Conservation (phyloP, 2,113 vertebrate genomes). For the Thunnus thynnus region DNA sequence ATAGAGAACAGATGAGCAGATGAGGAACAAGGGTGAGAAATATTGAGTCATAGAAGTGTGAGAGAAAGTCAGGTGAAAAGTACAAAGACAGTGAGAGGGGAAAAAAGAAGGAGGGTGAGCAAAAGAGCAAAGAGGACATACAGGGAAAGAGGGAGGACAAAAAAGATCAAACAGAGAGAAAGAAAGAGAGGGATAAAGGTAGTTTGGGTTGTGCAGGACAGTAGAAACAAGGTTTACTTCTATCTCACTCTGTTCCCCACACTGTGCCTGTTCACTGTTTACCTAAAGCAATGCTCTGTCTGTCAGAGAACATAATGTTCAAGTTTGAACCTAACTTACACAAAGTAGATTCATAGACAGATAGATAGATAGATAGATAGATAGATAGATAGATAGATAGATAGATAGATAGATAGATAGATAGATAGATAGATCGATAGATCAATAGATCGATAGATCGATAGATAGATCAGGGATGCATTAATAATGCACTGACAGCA, state of each 20-base stretch:
- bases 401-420: neutral
- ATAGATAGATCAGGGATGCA: constrained; percentile 1
- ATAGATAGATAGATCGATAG: constrained; percentile 16
- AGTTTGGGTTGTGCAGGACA: neutral
- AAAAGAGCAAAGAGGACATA: constrained; percentile 9
- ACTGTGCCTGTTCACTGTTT: neutral
- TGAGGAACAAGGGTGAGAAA: constrained; percentile 42
- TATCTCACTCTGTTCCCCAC: neutral
- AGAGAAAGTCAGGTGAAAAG: constrained; percentile 36
- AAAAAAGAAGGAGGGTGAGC: neutral
- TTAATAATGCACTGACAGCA: no score
- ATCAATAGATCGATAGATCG: constrained; percentile 17
- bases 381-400: neutral
- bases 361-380: neutral
- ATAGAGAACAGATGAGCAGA: constrained; percentile 32
- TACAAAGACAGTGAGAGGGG: constrained; percentile 17
- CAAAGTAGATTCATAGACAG: neutral
- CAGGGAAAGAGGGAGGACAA: neutral
- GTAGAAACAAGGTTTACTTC: constrained; percentile 7
- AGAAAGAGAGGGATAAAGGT: constrained; percentile 17
- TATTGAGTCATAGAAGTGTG: constrained; percentile 10
- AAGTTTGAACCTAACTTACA: neutral
- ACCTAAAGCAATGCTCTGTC: neutral
- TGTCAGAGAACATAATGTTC: constrained; percentile 28
- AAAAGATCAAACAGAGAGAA: neutral